Conservation (phyloP, 2,888 invertebrate genomes). For the Itoplectis maculator region DNA sequence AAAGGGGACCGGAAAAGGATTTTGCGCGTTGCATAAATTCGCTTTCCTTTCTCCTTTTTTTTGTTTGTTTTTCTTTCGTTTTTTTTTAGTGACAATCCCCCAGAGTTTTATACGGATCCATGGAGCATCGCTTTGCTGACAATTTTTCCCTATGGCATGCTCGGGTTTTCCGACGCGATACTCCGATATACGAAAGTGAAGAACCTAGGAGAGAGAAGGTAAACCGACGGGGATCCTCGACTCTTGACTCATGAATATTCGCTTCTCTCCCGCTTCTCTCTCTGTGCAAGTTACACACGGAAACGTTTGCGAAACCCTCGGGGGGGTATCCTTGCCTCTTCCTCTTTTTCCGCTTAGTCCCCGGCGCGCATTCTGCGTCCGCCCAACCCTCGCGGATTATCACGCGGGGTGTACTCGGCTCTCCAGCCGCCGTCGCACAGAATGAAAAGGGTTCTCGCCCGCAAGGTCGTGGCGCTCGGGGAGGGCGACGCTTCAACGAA, state of each 20-base stretch:
- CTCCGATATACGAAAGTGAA: constrained; percentile 32
- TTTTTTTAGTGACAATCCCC: constrained; percentile 4
- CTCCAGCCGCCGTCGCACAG: not conserved
- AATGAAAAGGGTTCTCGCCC: constrained; percentile 28
- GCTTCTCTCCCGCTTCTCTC: not conserved
- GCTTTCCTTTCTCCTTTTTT: constrained; percentile 5
- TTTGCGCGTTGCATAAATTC: constrained; percentile 63
- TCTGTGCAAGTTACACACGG: constrained; percentile 34
- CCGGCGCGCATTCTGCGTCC: not conserved
- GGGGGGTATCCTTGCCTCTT: constrained; percentile 5
- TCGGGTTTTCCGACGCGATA: constrained; percentile 1
- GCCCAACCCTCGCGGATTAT: constrained; percentile 19
- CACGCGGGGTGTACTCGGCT: constrained; percentile 17
- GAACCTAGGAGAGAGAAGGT: constrained; percentile 27
- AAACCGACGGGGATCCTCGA: constrained; percentile 27
- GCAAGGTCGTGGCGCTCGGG: constrained; percentile 16
- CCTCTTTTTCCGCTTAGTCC: constrained; percentile 11
- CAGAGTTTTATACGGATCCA: constrained; percentile 15
- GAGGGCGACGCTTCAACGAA: not conserved
- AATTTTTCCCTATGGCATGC: not conserved
- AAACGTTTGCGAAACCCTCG: constrained; percentile 46
- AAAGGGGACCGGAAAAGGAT: constrained; percentile 19
- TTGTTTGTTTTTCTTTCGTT: constrained; percentile 41
- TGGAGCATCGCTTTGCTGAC: constrained; percentile 17
- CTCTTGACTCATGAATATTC: constrained; percentile 61